These are phyloP conservation scores for Taurulus bubalis DNA, from an alignment of 2,113 vertebrate genomes.

Conservation along the genomic window DNA sequence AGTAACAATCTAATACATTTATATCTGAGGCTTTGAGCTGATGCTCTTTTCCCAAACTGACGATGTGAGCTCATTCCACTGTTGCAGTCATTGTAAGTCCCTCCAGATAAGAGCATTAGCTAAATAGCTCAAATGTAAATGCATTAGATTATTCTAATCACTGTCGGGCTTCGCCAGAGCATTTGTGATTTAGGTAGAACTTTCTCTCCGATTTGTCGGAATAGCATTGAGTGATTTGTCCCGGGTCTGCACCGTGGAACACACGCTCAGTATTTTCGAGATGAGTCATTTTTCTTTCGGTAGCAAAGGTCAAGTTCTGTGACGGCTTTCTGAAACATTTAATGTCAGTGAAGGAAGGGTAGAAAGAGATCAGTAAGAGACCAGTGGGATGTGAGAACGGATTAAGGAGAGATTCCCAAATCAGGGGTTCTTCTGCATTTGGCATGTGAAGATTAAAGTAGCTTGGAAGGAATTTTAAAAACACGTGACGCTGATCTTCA, in stretches of 20 bases:
- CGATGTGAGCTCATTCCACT: slow-evolving; percentile 46
- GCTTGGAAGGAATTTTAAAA: background rate
- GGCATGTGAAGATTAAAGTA: background rate
- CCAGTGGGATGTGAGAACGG: background rate
- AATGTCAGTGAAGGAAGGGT: background rate
- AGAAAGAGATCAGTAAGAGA: background rate
- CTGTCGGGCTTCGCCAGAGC: slow-evolving; percentile 32
- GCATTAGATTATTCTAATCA: slow-evolving; percentile 51
- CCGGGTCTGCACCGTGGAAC: slow-evolving; percentile 11
- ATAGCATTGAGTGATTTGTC: slow-evolving; percentile 1
- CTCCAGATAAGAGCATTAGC: slow-evolving; percentile 67
- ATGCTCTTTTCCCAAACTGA: slow-evolving; percentile 37
- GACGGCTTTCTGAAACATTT: background rate
- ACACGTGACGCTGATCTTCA: background rate
- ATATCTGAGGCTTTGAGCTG: slow-evolving; percentile 18
- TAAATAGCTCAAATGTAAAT: slow-evolving; percentile 63
- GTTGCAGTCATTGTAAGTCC: slow-evolving; percentile 32
- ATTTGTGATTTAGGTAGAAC: background rate
- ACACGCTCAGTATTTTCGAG: slow-evolving; percentile 38
- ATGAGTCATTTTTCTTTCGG: slow-evolving; percentile 39
- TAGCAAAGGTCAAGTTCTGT: background rate
- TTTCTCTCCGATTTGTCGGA: slow-evolving; percentile 29
- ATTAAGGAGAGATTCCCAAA: background rate
- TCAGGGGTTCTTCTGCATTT: background rate
- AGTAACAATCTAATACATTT: slow-evolving; percentile 43